A percentile compares a stretch with the other conserved stretches of the same genome.
These are phyloP conservation scores for Macaria notata DNA, from an alignment of 2,888 invertebrate species.

Conservation along the genomic window DNA sequence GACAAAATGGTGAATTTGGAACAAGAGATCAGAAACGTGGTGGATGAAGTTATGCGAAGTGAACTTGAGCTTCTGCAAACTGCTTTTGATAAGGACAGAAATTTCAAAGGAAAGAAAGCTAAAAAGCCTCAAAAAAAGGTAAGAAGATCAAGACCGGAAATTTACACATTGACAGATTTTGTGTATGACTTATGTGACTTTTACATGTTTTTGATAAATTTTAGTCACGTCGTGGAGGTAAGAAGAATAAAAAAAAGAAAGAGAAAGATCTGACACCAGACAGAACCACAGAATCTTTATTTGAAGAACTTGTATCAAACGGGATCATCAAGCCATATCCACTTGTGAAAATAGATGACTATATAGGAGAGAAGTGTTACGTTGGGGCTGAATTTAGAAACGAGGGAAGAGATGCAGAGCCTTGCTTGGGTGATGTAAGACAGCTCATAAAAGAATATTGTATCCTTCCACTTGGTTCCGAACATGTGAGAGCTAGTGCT, in stretches of 20 bases:
- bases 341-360: conserved; percentile 85
- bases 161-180: not conserved
- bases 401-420: conserved; percentile 75
- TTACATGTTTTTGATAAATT: not conserved
- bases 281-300: conserved; percentile 93
- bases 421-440: conserved; percentile 90
- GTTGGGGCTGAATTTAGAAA: conserved; percentile 77
- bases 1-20: conserved; percentile 93
- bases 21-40: conserved; percentile 89
- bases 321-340: conserved; percentile 94
- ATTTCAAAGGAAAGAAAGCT: conserved; percentile 88
- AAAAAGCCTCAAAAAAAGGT: conserved; percentile 89
- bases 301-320: conserved; percentile 95
- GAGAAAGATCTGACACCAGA: conserved; percentile 97
- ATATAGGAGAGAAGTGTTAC: conserved; percentile 91
- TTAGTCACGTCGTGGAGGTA: conserved; percentile 88
- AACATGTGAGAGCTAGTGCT: conserved; percentile 85
- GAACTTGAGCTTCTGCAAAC: conserved; percentile 87
- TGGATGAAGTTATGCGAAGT: conserved; percentile 89
- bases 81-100: conserved; percentile 87
- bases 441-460: conserved; percentile 94
- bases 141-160: not conserved
- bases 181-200: not conserved
- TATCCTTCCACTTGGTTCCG: conserved; percentile 92
- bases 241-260: conserved; percentile 96